Base-by-base conservation (phyloP, 2,797 vertebrate genomes). In the Tapera naevia region DNA sequence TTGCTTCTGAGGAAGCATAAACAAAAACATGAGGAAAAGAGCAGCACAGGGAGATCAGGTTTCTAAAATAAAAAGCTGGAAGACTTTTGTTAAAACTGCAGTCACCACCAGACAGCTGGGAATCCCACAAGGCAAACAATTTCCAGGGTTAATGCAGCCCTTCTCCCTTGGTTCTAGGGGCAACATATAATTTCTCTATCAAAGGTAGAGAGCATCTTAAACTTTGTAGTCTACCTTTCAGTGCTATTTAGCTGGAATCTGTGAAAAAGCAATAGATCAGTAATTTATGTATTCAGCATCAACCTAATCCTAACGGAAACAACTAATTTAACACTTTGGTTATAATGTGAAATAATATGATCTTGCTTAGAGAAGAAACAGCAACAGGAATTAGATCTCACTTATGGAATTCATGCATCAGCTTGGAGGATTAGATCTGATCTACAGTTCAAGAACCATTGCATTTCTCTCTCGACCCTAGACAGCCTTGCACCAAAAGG, bases 11-110 rank as follows among this genome's bases (percentile, higher is more conserved):
- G 64, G 82, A 96, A 94, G 78, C 51, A 94, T 83, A 87, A 93
- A 93, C 62, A 96, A 94, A 95, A 83, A 67, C 81, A 96, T 56
- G 39, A 95, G 57, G 84, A 75, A 90, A 93, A 94, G 13, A 74
- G 32, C 27, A 93, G 65, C 58, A 94, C 21, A 69, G 46, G 54
- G 33, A 86, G 71, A 95, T 76, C 6, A 84, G 22, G 70, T 67
- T 86, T 96, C 87, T 79, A 91, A 95, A 95, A 94, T 94, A 93
- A 95, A 91, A 92, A 85, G 17, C 37, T 46, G 53, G 17, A 95
- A 35, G 92, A 94, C 79, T 35, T n/a, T 78, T 74, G 75, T 88
- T 33, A 75, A 75, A 95, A 83, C 43, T 79, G 16, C 75, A 75
- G 41, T 84, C 57, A 95, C 86, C 32, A 64, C 35, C 90, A 84